Evolutionary conservation across 2,113 vertebrate species (phyloP), one percentile per base, ranked within the genome.

Genomic region (Erythrocercus mccallii): DNA sequence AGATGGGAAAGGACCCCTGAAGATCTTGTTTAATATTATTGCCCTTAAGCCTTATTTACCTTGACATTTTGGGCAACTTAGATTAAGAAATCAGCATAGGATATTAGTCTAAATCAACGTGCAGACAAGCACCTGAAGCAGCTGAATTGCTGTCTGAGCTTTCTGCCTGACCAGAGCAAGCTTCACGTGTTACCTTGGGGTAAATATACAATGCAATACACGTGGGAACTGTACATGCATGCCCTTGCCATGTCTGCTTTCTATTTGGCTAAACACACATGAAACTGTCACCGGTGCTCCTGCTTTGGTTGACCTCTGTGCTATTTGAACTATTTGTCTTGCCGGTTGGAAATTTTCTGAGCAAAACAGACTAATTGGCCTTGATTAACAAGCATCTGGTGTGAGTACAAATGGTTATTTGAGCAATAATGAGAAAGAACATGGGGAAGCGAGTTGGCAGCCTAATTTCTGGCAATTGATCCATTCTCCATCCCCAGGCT

Each of bases 301-400:
- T 53, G 89, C 92, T 88, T 96, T 81, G 60, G 48, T 94, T 97
- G 95, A 97, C 94, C 93, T 92, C 86, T 92, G 78, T 62, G 93
- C 69, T 82, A 86, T 94, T 89, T 93, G 93, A 92, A 95, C 94
- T 93, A 95, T 97, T 97, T 97, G 90, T 97, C 93, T 94, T 94
- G 94, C 90, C 11, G 25, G 79, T 97, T 97, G 95, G 94, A 95
- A 92, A 95, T 95, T 96, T 97, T 96, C 95, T 94, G 95, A 95
- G 97, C 93, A 95, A 96, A 96, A 95, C 47, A 92, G 94, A 74
- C 82, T 96, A 96, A 97, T 97, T 95, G 95, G 93, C 96, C 94
- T 95, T 97, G 96, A 97, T 97, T 96, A 97, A 95, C 95, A 95
- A 94, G 93, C 95, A 96, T 97, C 95, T 97, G 93, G 96, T 95